Conservation (phyloP, 2,113 vertebrate genomes). For the Pedetes capensis region DNA sequence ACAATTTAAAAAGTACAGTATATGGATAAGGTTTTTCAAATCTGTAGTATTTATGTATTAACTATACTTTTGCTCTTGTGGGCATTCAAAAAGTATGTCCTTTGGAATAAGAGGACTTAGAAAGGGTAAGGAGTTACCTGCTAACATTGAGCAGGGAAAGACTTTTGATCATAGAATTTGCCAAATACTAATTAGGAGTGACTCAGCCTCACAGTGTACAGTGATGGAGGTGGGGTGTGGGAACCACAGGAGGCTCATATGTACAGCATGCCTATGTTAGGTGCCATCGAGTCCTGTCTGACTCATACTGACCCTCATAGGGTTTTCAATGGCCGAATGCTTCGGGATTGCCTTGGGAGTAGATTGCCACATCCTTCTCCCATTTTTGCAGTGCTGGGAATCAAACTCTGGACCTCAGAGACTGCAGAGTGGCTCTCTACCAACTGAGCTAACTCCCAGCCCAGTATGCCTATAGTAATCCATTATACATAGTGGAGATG, state of each 20-base stretch:
- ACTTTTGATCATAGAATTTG: background rate
- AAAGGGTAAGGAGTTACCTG: background rate
- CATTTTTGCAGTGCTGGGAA: too few species aligned
- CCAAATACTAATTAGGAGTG: background rate
- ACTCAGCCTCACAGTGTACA: background rate
- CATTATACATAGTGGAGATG: background rate
- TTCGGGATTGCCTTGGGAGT: too few species aligned
- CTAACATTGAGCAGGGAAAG: background rate
- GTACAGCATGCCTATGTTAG: background rate
- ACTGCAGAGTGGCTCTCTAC: too few species aligned
- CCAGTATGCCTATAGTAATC: background rate
- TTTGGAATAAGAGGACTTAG: background rate
- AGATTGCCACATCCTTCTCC: too few species aligned
- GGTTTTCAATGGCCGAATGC: too few species aligned
- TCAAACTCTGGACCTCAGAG: too few species aligned
- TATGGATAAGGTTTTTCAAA: background rate
- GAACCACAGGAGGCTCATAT: background rate
- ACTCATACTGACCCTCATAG: too few species aligned
- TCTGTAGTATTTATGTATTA: background rate
- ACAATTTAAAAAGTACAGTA: background rate
- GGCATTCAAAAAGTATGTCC: background rate
- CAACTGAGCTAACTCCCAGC: too few species aligned
- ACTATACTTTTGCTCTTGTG: background rate
- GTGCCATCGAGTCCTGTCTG: too few species aligned
- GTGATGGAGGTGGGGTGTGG: background rate